Base-by-base conservation (phyloP, 2,888 invertebrate genomes). In the Isotomurus palustris region DNA sequence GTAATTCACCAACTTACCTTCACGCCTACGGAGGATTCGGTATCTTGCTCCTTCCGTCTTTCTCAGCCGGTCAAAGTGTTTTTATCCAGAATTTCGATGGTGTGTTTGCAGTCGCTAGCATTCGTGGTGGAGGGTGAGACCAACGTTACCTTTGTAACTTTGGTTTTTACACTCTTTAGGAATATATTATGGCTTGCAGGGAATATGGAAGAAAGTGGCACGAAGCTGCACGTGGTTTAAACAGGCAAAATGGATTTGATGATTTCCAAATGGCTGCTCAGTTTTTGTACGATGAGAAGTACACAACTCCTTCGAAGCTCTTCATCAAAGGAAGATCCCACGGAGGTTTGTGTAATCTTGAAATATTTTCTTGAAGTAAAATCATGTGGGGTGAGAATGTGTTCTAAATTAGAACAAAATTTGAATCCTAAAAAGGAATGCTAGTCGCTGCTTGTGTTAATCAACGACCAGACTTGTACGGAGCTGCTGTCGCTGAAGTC, bases 21-120 rank as follows among this genome's bases (percentile, higher is more conserved):
- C 95, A 96, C 76, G 97, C 94, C n/a, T 97, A 97, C 76, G 97
- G 97, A 53, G 97, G 97, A 1, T 99, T 99, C 77, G 94, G 93
- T 78, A 84, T 92, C 69, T 88, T 90, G 75, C 80, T 95, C 67
- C 87, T 87, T 73, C 96, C 97, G 2, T 82, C 83, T 52, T 99
- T 97, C 78, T 88, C 89, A 70, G 84, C 93, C 29, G 85, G 87
- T 14, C 81, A 92, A 53, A 77, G 94, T 27, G 84, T 92, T 66
- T 93, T 93, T 75, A 86, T 96, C 73, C 87, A 92, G 72, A 85
- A 91, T 73, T 85, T 95, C 67, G 82, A 86, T 74, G 96, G 95
- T 1, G 81, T 95, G 52, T 82, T 91, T 62, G 96, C 92, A 17
- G 82, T 93, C 66, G 88, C 96, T 32, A 97, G 97, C 78, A 86